Evolutionary conservation across 2,797 vertebrate species (phyloP).

Genomic region (Sebastes jordani): DNA sequence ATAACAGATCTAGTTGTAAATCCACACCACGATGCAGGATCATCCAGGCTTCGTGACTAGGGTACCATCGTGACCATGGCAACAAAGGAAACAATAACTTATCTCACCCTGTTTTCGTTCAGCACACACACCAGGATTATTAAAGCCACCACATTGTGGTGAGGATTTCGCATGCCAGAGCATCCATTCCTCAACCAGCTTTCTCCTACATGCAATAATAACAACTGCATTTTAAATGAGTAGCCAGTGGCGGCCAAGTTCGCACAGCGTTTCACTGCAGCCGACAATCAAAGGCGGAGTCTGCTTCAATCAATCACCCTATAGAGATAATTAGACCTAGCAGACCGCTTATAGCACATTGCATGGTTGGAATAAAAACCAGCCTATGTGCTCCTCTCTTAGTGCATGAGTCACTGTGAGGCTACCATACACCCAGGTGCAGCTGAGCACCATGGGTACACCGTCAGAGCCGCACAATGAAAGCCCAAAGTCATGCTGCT

Average conservation of each 20-base stretch:
- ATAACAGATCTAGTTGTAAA: not conserved
- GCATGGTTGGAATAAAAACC: not conserved
- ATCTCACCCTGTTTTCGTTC: conserved; percentile 12
- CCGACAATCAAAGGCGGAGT: conserved; percentile 51
- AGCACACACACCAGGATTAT: not conserved
- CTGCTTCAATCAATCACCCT: conserved; percentile 17
- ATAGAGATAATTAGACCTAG: not conserved
- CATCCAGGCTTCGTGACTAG: conserved; percentile 13
- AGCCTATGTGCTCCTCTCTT: not conserved
- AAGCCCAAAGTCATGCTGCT: conserved; percentile 58
- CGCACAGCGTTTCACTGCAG: conserved; percentile 33
- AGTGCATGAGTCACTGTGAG: conserved; percentile 48
- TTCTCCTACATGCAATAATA: conserved; percentile 1
- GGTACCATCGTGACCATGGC: conserved; percentile 69
- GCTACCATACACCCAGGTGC: conserved; percentile 31
- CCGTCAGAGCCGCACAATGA: conserved; percentile 52
- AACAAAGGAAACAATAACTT: conserved; percentile 75
- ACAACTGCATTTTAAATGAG: conserved; percentile 37
- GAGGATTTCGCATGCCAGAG: not conserved
- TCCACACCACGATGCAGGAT: not conserved
- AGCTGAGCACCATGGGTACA: conserved; percentile 42
- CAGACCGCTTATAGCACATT: not conserved
- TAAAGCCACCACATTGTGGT: not conserved
- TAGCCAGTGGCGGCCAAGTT: conserved; percentile 45
- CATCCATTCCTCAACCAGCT: not conserved